Evolutionary conservation across 2,113 vertebrate species (phyloP).

Genomic region (Cephalopterus ornatus): DNA sequence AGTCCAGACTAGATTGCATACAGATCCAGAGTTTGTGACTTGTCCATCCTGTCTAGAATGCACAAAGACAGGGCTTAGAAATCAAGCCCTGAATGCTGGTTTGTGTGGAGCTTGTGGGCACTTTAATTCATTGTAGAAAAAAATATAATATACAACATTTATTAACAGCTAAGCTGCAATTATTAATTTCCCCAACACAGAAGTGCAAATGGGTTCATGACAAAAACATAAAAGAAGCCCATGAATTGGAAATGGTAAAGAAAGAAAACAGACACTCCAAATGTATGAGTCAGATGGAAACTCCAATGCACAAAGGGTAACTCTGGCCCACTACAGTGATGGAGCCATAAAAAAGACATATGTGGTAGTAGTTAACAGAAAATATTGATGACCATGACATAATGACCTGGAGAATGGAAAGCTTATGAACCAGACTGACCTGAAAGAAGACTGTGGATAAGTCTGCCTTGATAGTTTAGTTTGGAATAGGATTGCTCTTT

Average conservation of each 20-base stretch:
- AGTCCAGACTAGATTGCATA: neutral
- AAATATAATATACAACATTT: neutral
- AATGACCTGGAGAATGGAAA: neutral
- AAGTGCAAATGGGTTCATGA: rapidly evolving
- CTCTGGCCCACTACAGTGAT: neutral
- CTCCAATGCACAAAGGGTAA: neutral
- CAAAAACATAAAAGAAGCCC: neutral
- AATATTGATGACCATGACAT: neutral
- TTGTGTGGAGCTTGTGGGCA: neutral
- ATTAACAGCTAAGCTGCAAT: neutral
- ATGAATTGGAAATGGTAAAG: neutral
- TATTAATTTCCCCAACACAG: neutral
- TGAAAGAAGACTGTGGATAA: neutral
- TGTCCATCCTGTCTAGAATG: neutral
- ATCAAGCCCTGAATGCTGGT: neutral
- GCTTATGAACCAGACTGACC: neutral
- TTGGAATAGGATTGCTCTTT: neutral
- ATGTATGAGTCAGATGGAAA: neutral
- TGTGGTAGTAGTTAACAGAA: neutral
- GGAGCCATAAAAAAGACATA: neutral
- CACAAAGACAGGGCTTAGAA: neutral
- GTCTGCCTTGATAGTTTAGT: neutral
- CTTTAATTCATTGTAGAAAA: neutral
- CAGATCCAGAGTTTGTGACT: neutral
- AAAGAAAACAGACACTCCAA: neutral